Base-by-base conservation (phyloP, 2,113 vertebrate genomes). In the Alosa alosa region DNA sequence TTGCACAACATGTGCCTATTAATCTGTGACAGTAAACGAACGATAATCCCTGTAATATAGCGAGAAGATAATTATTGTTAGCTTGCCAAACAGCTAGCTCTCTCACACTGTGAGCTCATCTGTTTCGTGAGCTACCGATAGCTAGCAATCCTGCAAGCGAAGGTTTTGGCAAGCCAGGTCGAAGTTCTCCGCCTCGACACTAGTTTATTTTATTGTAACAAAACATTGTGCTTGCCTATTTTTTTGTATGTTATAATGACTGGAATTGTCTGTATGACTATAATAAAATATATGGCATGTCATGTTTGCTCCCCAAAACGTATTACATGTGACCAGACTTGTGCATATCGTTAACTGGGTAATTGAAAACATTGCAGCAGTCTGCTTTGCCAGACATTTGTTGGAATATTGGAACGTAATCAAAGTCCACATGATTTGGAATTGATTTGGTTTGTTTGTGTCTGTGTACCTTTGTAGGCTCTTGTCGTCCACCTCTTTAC, bases 401-500 rank as follows among this genome's bases (percentile, higher is more conserved):
- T 72, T 64, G 8, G 60, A 8, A 36, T 11, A 72, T 36, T 36
- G 72, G 72, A 36, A 39, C 31, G 31, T 39, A 78, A 15, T 78
- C 39, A 11, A 78, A 4, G 31, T 78, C 39, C 72, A 81, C 81
- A 41, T 75, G 18, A 25, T 18, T 81, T 2, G 15, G 25, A 78
- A 78, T 39, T 78, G 31, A 39, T 39, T 78, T 39, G 8, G 18
- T 78, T 49, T 49, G 39, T 72, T 49, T 7, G n/a, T 81, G n/a
- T 78, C 0, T 78, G 6, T 52, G 75, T 86, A 44, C 41, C 20
- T 13, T 92, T 87, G 4, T 93, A 99, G 98, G 98, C 92, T 99
- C 82, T 93, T 99, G 91, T 99, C 98, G 0, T 98, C 97, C 86
- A 97, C 97, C 2, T 97, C 96, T 60, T 91, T 98, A 81, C 95